Evolutionary conservation across 2,113 vertebrate species (phyloP).

Genomic region (Plecturocebus donacophilus): DNA sequence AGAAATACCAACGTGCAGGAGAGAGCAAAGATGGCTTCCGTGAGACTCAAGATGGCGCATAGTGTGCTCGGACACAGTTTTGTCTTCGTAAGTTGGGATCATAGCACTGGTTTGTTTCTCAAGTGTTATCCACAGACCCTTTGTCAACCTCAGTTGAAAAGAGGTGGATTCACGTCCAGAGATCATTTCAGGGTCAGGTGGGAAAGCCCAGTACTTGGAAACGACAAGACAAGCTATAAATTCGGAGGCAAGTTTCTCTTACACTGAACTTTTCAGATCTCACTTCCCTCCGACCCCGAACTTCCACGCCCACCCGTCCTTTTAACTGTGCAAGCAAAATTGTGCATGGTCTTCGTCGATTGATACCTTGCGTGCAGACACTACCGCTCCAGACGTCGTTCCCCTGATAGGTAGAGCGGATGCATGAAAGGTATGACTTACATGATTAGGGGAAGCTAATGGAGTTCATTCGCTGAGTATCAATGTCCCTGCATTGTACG

Average conservation of each 20-base stretch:
- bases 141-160: conserved; percentile 75
- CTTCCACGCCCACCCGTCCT: conserved; percentile 58
- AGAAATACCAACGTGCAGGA: conserved; percentile 50
- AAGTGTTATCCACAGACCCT: conserved; percentile 73
- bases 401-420: conserved; percentile 77
- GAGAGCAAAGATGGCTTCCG: conserved; percentile 66
- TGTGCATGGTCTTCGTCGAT: conserved; percentile 89
- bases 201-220: conserved; percentile 80
- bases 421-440: conserved; percentile 89
- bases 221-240: conserved; percentile 73
- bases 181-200: conserved; percentile 79
- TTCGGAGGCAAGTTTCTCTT: conserved; percentile 78
- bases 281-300: conserved; percentile 59
- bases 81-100: conserved; percentile 58
- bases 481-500: conserved; percentile 79
- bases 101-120: conserved; percentile 59
- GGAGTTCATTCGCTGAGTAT: conserved; percentile 88
- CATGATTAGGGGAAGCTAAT: conserved; percentile 91
- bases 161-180: conserved; percentile 74
- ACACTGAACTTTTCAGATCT: conserved; percentile 80
- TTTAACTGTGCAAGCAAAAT: conserved; percentile 84
- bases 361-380: conserved; percentile 84
- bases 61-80: conserved; percentile 44
- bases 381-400: conserved; percentile 78
- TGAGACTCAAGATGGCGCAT: conserved; percentile 40